These are phyloP conservation scores for Agrotis puta DNA, from an alignment of 2,888 invertebrate species.

Conservation along the genomic window DNA sequence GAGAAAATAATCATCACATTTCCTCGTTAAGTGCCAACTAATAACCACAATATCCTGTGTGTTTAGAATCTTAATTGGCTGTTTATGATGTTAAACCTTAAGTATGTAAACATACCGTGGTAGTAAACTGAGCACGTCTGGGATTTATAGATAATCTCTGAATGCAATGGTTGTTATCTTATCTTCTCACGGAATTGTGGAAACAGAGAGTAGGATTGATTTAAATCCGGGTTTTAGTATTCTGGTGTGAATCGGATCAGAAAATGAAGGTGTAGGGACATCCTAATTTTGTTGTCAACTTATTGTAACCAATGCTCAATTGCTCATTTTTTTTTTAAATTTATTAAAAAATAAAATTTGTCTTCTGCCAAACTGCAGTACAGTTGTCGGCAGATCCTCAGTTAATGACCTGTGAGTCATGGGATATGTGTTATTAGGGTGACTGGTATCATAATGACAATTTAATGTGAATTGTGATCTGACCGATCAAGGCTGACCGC, in stretches of 20 bases:
- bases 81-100: conserved; percentile 31
- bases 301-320: neutral
- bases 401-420: neutral
- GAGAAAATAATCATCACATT: conserved; percentile 39
- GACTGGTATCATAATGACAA: too few species aligned
- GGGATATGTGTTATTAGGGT: neutral
- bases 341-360: too few species aligned
- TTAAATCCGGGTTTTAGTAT: conserved; percentile 2
- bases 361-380: too few species aligned
- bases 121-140: conserved; percentile 49
- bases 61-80: conserved; percentile 49
- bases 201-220: conserved; percentile 16
- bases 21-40: conserved; percentile 48
- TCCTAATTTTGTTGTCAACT: neutral
- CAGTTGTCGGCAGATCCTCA: too few species aligned
- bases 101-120: conserved; percentile 13
- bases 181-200: conserved; percentile 48
- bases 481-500: neutral
- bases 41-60: conserved; percentile 45
- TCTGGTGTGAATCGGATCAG: conserved; percentile 25
- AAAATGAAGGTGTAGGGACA: neutral
- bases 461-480: neutral
- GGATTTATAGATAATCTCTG: conserved; percentile 52
- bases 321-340: too few species aligned
- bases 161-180: conserved; percentile 39